Conservation (phyloP, 2,797 vertebrate genomes). For the Synaphobranchus kaupii region DNA sequence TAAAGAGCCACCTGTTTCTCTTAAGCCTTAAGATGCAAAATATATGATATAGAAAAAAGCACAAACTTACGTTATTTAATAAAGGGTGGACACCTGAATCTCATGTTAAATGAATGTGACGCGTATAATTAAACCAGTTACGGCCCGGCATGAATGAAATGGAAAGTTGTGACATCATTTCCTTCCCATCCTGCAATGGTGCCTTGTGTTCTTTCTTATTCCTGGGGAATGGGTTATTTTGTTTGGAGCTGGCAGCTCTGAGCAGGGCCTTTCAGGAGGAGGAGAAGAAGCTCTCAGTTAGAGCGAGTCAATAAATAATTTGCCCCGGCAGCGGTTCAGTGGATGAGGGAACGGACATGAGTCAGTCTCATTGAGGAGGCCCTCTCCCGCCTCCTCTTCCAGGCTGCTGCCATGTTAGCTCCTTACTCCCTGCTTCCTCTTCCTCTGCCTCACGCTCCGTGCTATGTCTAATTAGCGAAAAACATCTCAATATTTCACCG, state of each 20-base stretch:
- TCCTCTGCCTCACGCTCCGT: neutral
- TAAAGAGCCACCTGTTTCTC: neutral
- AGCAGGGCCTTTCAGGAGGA: neutral
- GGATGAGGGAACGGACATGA: neutral
- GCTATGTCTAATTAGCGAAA: neutral
- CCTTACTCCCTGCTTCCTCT: neutral
- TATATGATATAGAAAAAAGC: neutral
- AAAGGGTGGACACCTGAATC: neutral
- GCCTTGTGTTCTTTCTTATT: neutral
- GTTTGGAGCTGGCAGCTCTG: neutral
- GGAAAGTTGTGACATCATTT: slow-evolving; percentile 3
- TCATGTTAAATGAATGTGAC: neutral
- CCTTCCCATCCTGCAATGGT: neutral
- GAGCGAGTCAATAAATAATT: slow-evolving; percentile 36
- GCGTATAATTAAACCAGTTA: neutral
- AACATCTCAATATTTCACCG: neutral
- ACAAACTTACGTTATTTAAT: neutral
- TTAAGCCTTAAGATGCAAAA: neutral
- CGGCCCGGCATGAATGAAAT: neutral
- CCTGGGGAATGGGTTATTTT: neutral
- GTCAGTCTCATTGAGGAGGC: neutral
- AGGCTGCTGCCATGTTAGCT: neutral
- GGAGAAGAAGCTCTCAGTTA: neutral
- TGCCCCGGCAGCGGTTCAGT: slow-evolving; percentile 12
- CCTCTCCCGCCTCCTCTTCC: neutral